A percentile compares a stretch with the other conserved stretches of the same genome.
Conservation (phyloP, 2,113 vertebrate genomes). For the Ancistrus triradiatus region DNA sequence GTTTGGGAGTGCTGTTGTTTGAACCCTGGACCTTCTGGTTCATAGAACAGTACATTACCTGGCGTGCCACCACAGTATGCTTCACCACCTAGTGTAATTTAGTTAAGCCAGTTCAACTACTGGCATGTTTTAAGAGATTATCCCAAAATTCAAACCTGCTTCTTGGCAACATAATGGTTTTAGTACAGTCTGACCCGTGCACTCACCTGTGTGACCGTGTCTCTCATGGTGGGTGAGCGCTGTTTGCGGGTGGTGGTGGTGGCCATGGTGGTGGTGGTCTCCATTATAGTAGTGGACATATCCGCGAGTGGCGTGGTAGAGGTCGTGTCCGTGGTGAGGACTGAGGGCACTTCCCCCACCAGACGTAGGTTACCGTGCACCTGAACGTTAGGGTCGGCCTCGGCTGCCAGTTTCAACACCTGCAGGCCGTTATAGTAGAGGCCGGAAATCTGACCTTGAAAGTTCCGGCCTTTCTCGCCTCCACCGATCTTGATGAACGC, state of each 20-base stretch:
- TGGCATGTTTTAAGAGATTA: too few relatives aligned
- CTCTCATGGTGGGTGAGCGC: constrained; percentile 85
- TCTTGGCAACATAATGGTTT: too few relatives aligned
- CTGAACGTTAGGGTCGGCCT: constrained; percentile 85
- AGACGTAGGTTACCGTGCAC: constrained; percentile 86
- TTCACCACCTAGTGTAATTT: too few relatives aligned
- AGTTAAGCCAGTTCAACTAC: too few relatives aligned
- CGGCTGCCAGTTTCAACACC: constrained; percentile 86
- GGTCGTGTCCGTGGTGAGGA: constrained; percentile 85
- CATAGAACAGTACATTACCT: too few relatives aligned
- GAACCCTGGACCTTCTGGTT: too few relatives aligned
- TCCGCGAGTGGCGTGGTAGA: constrained; percentile 85
- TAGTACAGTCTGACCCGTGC: too few relatives aligned
- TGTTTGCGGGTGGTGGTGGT: constrained; percentile 87
- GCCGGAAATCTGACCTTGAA: constrained; percentile 92
- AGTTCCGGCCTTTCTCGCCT: constrained; percentile 85
- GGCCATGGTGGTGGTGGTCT: constrained; percentile 91
- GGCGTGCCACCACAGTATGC: too few relatives aligned
- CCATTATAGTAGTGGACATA: constrained; percentile 94
- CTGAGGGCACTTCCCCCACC: constrained; percentile 85
- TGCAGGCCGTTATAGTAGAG: constrained; percentile 93
- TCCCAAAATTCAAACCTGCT: too few relatives aligned
- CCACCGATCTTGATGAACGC: constrained; percentile 87
- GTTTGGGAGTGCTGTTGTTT: too few relatives aligned
- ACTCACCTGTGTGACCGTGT: constrained; percentile 87